Evolutionary conservation across 2,888 invertebrate species (phyloP), one percentile per base, ranked within the genome.

Genomic region (Tipula helvola): DNA sequence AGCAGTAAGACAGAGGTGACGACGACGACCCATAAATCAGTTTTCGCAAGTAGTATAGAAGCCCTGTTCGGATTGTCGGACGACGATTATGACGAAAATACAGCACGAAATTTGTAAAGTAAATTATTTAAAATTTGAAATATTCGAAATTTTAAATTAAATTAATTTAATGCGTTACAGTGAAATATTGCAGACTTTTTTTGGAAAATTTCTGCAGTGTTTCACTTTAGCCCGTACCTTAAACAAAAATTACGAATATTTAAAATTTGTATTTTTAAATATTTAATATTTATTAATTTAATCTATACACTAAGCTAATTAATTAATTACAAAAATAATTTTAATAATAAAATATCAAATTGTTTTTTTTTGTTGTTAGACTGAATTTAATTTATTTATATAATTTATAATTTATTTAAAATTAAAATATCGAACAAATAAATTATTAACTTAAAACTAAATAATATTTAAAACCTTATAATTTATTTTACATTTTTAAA

Each of bases 81-180:
- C 86, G 91, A 91, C 4, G 91, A 91, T 36, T 89, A 89, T 83
- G 90, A 90, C 83, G 88, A 88, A 87, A 88, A 88, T 83, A 90
- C 90, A 18, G 88, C 89, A 52, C 90, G 89, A 85, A 52, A 71
- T 71, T 71, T 71, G 28, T 71, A 71, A 71, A 71, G 5, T 52
- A 4, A 16, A n/a, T 16, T 57, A 12, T 10, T 44, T 71, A 10
- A 71, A 71, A 71, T 71, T 71, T 71, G 1, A 71, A 71, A 71
- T 71, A 71, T 71, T 71, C 71, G 28, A 71, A 71, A 28, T 71
- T 71, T 71, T 71, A 10, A 71, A 71, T 71, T 71, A 57, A 57
- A 57, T 57, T 57, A 57, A 71, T 18, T 71, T 71, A 71, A 71
- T 71, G 71, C 10, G 71, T n/a, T 71, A 71, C 28, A 71, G 71